A percentile compares a stretch with the other conserved stretches of the same genome.
These are phyloP conservation scores for Nomada lathburiana DNA, from an alignment of 2,888 invertebrate species.

Conservation along the genomic window DNA sequence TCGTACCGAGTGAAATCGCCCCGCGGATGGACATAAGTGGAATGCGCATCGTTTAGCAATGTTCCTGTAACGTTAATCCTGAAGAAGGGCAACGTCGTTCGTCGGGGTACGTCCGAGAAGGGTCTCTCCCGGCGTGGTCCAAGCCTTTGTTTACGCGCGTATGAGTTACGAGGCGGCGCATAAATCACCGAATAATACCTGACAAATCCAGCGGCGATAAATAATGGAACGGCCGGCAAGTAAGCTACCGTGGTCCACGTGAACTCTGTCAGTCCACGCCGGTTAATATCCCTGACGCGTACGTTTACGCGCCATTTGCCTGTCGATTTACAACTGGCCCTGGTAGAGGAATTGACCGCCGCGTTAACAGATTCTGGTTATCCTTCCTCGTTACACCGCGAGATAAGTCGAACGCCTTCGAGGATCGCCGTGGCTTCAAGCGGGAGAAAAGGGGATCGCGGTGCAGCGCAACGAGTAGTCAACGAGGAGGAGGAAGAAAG, in stretches of 20 bases:
- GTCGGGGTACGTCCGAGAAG: slow-evolving; percentile 18
- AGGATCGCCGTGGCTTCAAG: slow-evolving; percentile 20
- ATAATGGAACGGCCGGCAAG: slow-evolving; percentile 51
- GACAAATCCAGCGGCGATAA: slow-evolving; percentile 63
- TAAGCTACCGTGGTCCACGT: slow-evolving; percentile 55
- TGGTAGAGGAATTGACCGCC: slow-evolving; percentile 64
- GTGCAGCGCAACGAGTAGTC: slow-evolving; percentile 35
- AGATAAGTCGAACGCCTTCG: slow-evolving; percentile 41
- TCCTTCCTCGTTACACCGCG: slow-evolving; percentile 52
- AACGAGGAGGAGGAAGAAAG: slow-evolving; percentile 43
- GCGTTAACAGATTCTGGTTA: slow-evolving; percentile 67
- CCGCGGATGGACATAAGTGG: background rate
- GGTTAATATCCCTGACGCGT: slow-evolving; percentile 58
- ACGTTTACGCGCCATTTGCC: slow-evolving; percentile 66
- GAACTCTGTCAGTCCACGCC: slow-evolving; percentile 56
- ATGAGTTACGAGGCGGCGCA: slow-evolving; percentile 56
- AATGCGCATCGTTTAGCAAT: background rate
- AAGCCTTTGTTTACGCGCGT: slow-evolving; percentile 58
- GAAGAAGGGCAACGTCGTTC: slow-evolving; percentile 9
- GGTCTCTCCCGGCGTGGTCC: slow-evolving; percentile 4
- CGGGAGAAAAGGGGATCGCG: slow-evolving; percentile 41
- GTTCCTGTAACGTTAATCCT: slow-evolving; percentile 32
- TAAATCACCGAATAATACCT: slow-evolving; percentile 62
- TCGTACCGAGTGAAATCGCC: background rate
- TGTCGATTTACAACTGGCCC: slow-evolving; percentile 65